Evolutionary conservation across 2,113 vertebrate genomes (phyloP), one percentile per base, ranked within the genome.

Genomic region (Brienomyrus brachyistius): DNA sequence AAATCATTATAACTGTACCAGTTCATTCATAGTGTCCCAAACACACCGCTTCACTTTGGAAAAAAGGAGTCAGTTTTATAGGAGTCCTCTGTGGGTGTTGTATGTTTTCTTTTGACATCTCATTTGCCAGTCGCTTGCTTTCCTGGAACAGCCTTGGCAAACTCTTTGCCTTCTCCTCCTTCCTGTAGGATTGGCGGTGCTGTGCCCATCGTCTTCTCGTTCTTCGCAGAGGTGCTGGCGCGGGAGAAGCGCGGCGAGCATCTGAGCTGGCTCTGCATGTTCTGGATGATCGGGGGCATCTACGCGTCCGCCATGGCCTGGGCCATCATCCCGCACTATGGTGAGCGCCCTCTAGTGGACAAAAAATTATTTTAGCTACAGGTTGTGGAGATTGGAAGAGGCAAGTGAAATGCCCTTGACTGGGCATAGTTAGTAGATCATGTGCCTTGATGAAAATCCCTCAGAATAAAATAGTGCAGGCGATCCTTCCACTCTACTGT

Each of bases 251-350:
- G 98, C 43, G 98, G 98, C 0, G 98, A 99, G 92, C 98, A 99
- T 85, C 95, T 99, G 92, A 99, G 98, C 92, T 99, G 98, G 98
- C 97, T 99, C 43, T 99, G 98, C 92, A 99, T 99, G 98, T 99
- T 99, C 96, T 99, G 98, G 98, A 99, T 99, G 98, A 99, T 99
- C 21, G 98, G 98, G 0, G 98, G 98, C 8, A 99, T 99, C 93
- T 99, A 99, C 0, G 98, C 98, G 70, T 99, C 98, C 0, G 98
- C 98, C 93, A 99, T 99, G 98, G 98, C 98, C 91, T 99, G 98
- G 98, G 98, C 98, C 92, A 99, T 99, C 93, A 99, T 99, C 94
- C 98, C 98, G 0, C 98, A 99, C 92, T 99, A 99, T 0, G 98
- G 98, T 99, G 96, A 97, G 98, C 91, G 50, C 87, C 89, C 19